Conservation (phyloP, 1,140 invertebrate species). For the Dreissena polymorpha region DNA sequence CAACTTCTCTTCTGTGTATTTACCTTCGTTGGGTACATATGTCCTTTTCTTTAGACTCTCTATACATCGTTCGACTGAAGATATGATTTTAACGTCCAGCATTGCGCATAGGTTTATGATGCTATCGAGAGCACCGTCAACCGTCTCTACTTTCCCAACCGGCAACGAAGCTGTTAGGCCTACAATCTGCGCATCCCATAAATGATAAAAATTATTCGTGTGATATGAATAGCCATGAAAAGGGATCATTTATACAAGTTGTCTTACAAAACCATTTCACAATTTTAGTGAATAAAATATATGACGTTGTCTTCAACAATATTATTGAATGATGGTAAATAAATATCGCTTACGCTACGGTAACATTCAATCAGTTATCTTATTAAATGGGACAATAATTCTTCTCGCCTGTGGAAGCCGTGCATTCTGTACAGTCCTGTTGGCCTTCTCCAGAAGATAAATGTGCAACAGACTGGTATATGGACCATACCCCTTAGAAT, state of each 20-base stretch:
- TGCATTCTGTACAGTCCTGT: neutral
- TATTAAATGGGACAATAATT: neutral
- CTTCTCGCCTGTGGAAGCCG: neutral
- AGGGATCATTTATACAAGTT: no score
- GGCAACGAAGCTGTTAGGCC: neutral
- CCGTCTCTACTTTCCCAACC: neutral
- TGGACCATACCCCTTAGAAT: conserved; percentile 1
- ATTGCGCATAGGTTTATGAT: neutral
- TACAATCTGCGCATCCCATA: neutral
- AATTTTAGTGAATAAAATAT: neutral
- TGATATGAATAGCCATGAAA: no score
- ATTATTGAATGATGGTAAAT: neutral
- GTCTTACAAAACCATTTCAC: no score
- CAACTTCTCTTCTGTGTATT: no score
- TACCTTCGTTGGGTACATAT: no score
- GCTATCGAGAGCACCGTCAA: neutral
- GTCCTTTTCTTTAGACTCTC: no score
- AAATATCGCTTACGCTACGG: neutral
- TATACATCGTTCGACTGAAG: no score
- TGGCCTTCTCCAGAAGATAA: conserved; percentile 1
- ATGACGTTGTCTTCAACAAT: neutral
- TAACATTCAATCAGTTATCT: neutral
- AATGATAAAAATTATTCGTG: neutral
- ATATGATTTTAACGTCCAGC: no score
- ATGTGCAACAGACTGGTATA: neutral